These are phyloP conservation scores for Drosophila ezoana DNA, from an alignment of 2,888 invertebrate species.

Conservation along the genomic window DNA sequence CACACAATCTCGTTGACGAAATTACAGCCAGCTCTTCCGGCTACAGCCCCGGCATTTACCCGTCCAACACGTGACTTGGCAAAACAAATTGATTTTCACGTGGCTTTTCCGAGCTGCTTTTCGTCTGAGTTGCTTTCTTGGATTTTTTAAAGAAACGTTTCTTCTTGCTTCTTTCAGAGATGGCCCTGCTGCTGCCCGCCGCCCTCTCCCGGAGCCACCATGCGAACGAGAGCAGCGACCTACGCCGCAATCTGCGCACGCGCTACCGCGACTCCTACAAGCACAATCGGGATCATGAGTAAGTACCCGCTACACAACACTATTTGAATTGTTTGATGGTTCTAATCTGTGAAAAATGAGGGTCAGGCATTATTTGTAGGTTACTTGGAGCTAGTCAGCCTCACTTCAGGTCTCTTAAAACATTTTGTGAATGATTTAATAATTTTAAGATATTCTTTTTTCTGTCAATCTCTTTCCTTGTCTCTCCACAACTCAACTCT, in stretches of 20 bases:
- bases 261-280: constrained; percentile 91
- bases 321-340: no score
- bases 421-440: no score
- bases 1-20: constrained; percentile 27
- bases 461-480: no score
- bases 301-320: constrained; percentile 68
- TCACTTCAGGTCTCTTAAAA: no score
- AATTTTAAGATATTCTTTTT: no score
- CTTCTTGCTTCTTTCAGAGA: constrained; percentile 87
- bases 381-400: no score
- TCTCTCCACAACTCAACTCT: no score
- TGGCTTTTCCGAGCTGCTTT: constrained; percentile 2
- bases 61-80: constrained; percentile 41
- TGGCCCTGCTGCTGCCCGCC: constrained; percentile 93
- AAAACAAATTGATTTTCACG: constrained; percentile 54
- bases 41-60: constrained; percentile 2
- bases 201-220: constrained; percentile 90
- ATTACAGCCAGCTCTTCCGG: constrained; percentile 42
- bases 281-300: constrained; percentile 84
- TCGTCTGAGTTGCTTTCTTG: neutral
- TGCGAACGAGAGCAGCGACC: constrained; percentile 92
- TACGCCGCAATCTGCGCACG: constrained; percentile 91
- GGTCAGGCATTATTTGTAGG: no score
- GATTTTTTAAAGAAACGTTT: neutral
- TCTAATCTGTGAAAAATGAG: no score